phyloP scores from a whole-genome alignment of 2,888 invertebrate genomes.

The Harpalus rubripes region DNA sequence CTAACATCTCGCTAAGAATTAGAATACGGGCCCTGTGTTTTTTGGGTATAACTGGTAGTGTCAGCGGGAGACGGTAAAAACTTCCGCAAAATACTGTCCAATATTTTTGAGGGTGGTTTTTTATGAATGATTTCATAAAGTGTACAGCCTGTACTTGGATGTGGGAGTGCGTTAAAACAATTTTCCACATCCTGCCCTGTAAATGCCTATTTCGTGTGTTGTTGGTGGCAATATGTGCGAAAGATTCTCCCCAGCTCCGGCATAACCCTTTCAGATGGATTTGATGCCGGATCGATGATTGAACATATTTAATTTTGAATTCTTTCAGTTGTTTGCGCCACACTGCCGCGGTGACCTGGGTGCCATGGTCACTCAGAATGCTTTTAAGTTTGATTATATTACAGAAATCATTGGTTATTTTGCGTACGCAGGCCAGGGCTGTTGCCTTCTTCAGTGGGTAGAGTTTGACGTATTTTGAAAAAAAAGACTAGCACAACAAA shows the following conservation, averaged over 20 bases:
- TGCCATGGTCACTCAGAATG: constrained; percentile 62
- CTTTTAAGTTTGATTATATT: not conserved
- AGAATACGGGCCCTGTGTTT: too few relatives aligned
- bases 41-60: too few relatives aligned
- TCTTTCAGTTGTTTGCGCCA: constrained; percentile 19
- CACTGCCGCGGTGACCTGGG: constrained; percentile 50
- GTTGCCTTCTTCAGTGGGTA: constrained; percentile 59
- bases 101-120: not conserved
- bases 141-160: constrained; percentile 54
- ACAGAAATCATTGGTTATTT: not conserved
- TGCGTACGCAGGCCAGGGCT: not conserved
- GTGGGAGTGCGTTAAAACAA: constrained; percentile 33
- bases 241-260: constrained; percentile 41
- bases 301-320: constrained; percentile 12
- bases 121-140: not conserved
- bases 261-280: constrained; percentile 54
- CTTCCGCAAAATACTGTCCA: not conserved
- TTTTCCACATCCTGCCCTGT: not conserved
- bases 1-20: too few relatives aligned
- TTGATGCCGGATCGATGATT: constrained; percentile 59
- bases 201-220: not conserved
- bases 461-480: not conserved
- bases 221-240: not conserved
- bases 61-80: too few relatives aligned
- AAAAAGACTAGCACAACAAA: constrained; percentile 25